phyloP scores from a whole-genome alignment of 1,140 invertebrate species.

The Alviniconcha marisindica region DNA sequence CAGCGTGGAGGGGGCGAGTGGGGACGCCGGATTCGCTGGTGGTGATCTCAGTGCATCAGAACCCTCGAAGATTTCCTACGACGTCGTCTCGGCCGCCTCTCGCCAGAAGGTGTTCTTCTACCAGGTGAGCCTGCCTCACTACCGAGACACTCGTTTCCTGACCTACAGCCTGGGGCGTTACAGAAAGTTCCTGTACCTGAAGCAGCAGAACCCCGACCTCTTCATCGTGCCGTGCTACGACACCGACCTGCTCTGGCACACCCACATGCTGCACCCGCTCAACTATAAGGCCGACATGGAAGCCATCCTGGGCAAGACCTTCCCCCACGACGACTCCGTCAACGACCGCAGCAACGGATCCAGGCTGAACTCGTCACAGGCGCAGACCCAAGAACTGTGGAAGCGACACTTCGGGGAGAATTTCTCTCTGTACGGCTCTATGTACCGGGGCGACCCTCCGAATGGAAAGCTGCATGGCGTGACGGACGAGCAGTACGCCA shows the following conservation, averaged over 20 bases:
- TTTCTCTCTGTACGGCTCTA: conserved; percentile 66
- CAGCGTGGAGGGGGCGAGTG: too few relatives aligned
- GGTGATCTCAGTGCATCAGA: not conserved
- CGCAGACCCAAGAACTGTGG: conserved; percentile 65
- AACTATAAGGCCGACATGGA: conserved; percentile 74
- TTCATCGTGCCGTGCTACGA: conserved; percentile 79
- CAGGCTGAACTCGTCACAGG: conserved; percentile 66
- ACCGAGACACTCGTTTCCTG: conserved; percentile 74
- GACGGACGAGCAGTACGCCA: conserved; percentile 45
- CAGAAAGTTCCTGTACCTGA: conserved; percentile 77
- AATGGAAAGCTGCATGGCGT: conserved; percentile 56
- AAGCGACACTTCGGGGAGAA: conserved; percentile 64
- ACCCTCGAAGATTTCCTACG: conserved; percentile 65
- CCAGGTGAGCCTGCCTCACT: conserved; percentile 77
- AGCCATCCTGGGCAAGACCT: conserved; percentile 73
- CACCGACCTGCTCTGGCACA: conserved; percentile 78
- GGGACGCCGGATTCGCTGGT: too few relatives aligned
- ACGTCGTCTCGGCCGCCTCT: conserved; percentile 73
- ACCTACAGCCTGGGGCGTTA: conserved; percentile 75
- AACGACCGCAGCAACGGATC: conserved; percentile 75
- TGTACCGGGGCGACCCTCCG: conserved; percentile 74
- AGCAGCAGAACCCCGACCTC: conserved; percentile 73
- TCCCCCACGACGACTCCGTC: conserved; percentile 77
- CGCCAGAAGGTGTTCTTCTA: conserved; percentile 75
- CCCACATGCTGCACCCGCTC: conserved; percentile 76